These are phyloP conservation scores for Excalfactoria chinensis DNA, from an alignment of 2,113 vertebrate genomes.

Conservation along the genomic window DNA sequence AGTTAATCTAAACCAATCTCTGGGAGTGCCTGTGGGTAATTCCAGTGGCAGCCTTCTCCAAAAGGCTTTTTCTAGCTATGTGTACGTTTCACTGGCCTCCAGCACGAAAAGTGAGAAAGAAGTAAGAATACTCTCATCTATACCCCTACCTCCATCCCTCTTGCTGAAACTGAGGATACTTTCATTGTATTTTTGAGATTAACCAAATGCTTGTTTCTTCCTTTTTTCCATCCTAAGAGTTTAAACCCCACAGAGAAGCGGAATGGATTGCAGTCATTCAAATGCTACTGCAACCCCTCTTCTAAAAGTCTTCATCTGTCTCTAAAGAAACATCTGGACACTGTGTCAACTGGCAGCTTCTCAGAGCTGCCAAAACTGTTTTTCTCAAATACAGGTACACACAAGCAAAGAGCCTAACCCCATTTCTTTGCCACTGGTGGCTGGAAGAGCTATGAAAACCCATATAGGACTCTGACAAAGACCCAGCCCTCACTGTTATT, in stretches of 20 bases:
- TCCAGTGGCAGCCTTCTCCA: not conserved
- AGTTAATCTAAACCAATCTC: not conserved
- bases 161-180: not conserved
- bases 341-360: not conserved
- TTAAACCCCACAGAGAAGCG: not conserved
- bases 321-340: not conserved
- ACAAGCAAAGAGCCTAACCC: not conserved
- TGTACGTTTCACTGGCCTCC: not conserved
- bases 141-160: not conserved
- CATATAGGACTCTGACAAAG: not conserved
- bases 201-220: not conserved
- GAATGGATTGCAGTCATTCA: fast-evolving
- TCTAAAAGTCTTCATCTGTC: not conserved
- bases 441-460: not conserved
- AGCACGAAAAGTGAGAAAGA: not conserved
- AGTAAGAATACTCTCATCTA: not conserved
- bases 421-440: not conserved
- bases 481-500: fast-evolving
- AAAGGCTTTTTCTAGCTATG: not conserved
- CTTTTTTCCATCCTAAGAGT: not conserved
- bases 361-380: not conserved
- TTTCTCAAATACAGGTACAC: not conserved
- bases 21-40: not conserved
- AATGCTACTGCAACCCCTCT: not conserved
- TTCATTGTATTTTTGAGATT: not conserved